Conservation (phyloP, 2,888 invertebrate genomes). For the Protonemura montana region DNA sequence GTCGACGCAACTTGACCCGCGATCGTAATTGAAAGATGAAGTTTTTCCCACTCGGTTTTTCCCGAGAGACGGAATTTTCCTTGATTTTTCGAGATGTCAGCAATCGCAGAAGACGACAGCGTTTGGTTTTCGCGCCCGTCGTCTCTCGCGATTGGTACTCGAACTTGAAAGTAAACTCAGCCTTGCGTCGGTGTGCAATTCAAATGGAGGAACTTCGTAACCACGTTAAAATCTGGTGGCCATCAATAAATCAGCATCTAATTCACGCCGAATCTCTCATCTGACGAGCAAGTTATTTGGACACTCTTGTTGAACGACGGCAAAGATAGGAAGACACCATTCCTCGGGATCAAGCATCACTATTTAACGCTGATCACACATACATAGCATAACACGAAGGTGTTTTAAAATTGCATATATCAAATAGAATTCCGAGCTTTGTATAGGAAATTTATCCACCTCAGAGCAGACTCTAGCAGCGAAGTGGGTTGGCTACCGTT, state of each 20-base stretch:
- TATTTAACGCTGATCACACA: background rate
- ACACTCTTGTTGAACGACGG: background rate
- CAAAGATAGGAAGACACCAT: background rate
- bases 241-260: background rate
- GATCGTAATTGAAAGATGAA: background rate
- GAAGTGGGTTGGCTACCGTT: too few species aligned
- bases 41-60: background rate
- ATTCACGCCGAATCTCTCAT: background rate
- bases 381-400: background rate
- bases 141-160: too few species aligned
- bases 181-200: too few species aligned
- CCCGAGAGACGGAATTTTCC: background rate
- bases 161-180: too few species aligned
- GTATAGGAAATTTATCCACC: too few species aligned
- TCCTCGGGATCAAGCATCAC: background rate
- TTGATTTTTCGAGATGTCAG: too few species aligned
- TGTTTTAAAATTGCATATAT: background rate
- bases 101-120: too few species aligned
- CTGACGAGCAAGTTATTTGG: background rate
- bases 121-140: too few species aligned
- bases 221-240: too few species aligned
- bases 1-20: background rate
- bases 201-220: too few species aligned
- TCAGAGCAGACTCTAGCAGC: too few species aligned
- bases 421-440: slow-evolving; percentile 17